Conservation (phyloP, 2,113 vertebrate species). For the Syngnathus floridae region DNA sequence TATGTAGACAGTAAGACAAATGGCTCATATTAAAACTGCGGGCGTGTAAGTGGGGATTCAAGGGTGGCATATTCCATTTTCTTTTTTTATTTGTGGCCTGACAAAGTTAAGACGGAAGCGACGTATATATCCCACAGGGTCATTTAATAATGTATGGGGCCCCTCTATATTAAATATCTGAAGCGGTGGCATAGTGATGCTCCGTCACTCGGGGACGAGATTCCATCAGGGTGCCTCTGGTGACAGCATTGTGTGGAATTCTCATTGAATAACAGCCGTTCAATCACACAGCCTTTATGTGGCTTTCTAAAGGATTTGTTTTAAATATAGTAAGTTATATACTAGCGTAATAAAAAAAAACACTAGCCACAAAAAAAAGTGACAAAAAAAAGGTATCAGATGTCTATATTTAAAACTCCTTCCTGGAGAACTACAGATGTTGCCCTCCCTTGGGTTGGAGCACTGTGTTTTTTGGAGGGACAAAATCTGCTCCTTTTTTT, state of each 20-base stretch:
- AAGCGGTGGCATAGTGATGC: constrained; percentile 41
- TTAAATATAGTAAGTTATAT: not conserved
- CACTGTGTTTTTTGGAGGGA: constrained; percentile 27
- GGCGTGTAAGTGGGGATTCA: constrained; percentile 24
- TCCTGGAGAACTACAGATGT: constrained; percentile 38
- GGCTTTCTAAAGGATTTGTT: not conserved
- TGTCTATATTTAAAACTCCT: constrained; percentile 58
- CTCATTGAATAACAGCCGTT: not conserved
- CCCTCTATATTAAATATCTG: constrained; percentile 64
- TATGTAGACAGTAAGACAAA: constrained; percentile 8
- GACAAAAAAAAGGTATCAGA: constrained; percentile 24
- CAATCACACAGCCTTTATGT: not conserved
- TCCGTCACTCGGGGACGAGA: constrained; percentile 27
- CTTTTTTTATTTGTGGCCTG: constrained; percentile 37
- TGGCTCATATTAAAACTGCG: constrained; percentile 16
- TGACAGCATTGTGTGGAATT: constrained; percentile 7
- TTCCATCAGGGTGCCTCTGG: constrained; percentile 57
- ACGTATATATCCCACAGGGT: constrained; percentile 29
- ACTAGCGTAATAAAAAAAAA: constrained; percentile 1
- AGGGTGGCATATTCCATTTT: constrained; percentile 41
- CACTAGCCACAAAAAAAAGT: constrained; percentile 12
- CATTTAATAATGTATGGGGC: constrained; percentile 60
- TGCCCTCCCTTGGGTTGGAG: constrained; percentile 31
- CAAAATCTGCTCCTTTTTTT: constrained; percentile 6
- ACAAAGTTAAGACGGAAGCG: constrained; percentile 30